Percentiles rank a stretch among this genome's conserved stretches.
These are phyloP conservation scores for Tupaia chinensis DNA, from an alignment of 2,113 vertebrate species.

Conservation along the genomic window DNA sequence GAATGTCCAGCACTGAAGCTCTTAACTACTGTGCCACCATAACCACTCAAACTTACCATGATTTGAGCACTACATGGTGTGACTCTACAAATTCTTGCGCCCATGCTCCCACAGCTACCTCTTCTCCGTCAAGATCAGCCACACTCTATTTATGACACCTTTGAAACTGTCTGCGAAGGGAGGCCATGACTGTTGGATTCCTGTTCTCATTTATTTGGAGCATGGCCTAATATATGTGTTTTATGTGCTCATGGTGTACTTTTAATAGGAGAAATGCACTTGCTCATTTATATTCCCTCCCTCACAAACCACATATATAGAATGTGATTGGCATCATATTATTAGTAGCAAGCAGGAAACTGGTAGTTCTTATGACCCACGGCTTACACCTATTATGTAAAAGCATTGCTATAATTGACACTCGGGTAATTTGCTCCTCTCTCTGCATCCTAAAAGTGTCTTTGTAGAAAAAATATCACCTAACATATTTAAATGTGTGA, in stretches of 20 bases:
- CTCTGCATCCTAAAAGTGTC: constrained; percentile 5
- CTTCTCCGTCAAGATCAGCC: neutral
- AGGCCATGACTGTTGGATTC: neutral
- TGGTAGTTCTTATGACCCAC: neutral
- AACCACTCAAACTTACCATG: no score
- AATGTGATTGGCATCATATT: neutral
- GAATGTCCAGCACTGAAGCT: no score
- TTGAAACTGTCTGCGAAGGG: neutral
- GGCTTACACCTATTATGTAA: neutral
- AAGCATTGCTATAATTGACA: constrained; percentile 50
- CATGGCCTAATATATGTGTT: neutral
- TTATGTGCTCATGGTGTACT: neutral
- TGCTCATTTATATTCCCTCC: neutral
- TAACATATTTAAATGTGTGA: constrained; percentile 36
- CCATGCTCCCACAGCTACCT: neutral
- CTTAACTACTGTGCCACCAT: no score
- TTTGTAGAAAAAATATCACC: neutral
- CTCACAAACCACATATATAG: neutral
- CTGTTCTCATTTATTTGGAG: neutral
- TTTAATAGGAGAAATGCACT: neutral
- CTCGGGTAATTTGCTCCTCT: neutral
- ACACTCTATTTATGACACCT: neutral
- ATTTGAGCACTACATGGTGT: neutral
- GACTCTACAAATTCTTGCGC: neutral
- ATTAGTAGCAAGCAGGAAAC: neutral